phyloP scores from a whole-genome alignment of 2,797 vertebrate species.

The Cossypha caffra region DNA sequence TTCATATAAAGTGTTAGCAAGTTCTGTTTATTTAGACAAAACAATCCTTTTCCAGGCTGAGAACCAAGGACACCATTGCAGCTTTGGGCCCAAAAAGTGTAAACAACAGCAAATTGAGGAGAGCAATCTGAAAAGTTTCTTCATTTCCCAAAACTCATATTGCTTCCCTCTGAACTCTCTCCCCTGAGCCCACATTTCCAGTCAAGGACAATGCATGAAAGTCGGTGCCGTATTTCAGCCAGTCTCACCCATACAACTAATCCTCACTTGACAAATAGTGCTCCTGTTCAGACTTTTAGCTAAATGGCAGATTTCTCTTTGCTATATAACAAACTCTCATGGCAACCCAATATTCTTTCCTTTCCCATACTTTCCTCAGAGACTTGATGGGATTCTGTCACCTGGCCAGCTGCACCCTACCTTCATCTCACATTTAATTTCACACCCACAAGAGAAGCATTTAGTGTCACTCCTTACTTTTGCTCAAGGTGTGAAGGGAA shows the following conservation, averaged over 20 bases:
- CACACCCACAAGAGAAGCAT: background rate
- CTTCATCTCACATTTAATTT: background rate
- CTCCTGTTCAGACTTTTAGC: background rate
- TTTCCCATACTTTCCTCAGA: background rate
- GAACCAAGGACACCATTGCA: too few relatives aligned
- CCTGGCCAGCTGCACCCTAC: background rate
- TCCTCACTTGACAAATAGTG: background rate
- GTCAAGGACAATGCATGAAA: background rate
- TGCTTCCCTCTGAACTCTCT: background rate
- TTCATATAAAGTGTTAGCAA: too few relatives aligned
- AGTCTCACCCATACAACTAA: background rate
- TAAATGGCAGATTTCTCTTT: background rate
- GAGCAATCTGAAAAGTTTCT: background rate
- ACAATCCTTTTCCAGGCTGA: too few relatives aligned
- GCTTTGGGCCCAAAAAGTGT: too few relatives aligned
- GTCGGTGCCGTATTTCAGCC: background rate
- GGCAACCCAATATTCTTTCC: background rate
- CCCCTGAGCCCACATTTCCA: background rate
- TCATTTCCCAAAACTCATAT: background rate
- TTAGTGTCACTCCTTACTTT: background rate
- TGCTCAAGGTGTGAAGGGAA: background rate
- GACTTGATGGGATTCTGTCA: background rate
- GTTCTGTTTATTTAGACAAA: too few relatives aligned
- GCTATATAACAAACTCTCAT: background rate
- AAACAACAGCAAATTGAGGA: too few relatives aligned